Percentiles rank a stretch among this genome's conserved stretches.
These are phyloP conservation scores for Tetragnatha montana DNA, from an alignment of 2,888 invertebrate species.

Conservation along the genomic window DNA sequence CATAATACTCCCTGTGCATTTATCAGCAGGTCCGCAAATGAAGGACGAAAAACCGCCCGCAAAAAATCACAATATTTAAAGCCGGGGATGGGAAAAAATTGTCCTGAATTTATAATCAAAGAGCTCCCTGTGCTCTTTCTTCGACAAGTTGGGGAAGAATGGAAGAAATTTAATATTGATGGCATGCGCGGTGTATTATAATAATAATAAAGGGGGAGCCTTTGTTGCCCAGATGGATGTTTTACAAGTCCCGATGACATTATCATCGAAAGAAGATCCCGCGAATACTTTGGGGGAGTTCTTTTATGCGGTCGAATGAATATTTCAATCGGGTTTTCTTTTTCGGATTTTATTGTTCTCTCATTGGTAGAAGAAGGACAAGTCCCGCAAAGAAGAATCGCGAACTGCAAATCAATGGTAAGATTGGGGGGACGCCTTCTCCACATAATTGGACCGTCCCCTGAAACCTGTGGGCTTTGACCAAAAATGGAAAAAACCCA, in stretches of 20 bases:
- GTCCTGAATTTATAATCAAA: constrained; percentile 59
- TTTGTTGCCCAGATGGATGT: constrained; percentile 61
- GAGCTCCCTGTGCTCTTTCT: constrained; percentile 2
- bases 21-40: constrained; percentile 42
- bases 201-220: constrained; percentile 48
- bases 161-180: constrained; percentile 67
- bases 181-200: constrained; percentile 58
- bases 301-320: constrained; percentile 33
- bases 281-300: constrained; percentile 52
- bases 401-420: no score
- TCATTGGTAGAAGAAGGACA: no score
- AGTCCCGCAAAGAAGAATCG: no score
- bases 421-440: no score
- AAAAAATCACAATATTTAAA: constrained; percentile 16
- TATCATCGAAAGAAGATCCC: constrained; percentile 42
- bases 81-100: background rate
- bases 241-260: constrained; percentile 65
- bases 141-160: constrained; percentile 34
- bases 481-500: no score
- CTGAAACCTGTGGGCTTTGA: no score
- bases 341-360: constrained; percentile 27
- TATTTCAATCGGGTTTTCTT: constrained; percentile 45
- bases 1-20: constrained; percentile 62
- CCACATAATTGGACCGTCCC: no score
- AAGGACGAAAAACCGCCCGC: constrained; percentile 44